Percentiles rank a stretch among this genome's conserved stretches.
These are phyloP conservation scores for Erpobdella octoculata DNA, from an alignment of 2,888 invertebrate genomes.

Conservation along the genomic window DNA sequence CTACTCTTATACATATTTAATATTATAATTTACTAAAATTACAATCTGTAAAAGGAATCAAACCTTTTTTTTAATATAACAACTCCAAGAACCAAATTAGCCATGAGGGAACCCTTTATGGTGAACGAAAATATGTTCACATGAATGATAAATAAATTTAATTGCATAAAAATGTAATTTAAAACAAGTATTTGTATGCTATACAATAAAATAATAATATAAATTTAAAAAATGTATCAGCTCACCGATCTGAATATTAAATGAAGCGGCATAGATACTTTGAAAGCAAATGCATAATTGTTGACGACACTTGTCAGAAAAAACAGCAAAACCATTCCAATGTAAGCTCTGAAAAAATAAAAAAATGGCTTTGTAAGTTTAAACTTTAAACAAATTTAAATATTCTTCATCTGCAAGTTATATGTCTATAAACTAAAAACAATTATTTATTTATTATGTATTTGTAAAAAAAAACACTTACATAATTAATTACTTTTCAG, in stretches of 20 bases:
- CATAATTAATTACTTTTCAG: too few relatives aligned
- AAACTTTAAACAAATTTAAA: too few relatives aligned
- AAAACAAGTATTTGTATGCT: neutral
- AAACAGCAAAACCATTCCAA: conserved; percentile 75
- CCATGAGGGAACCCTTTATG: conserved; percentile 73
- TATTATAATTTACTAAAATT: too few relatives aligned
- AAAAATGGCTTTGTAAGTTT: too few relatives aligned
- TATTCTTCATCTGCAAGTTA: too few relatives aligned
- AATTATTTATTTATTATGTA: too few relatives aligned
- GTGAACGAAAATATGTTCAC: neutral
- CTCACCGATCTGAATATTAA: conserved; percentile 92
- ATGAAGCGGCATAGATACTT: conserved; percentile 93
- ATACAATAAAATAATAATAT: neutral
- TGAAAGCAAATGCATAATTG: conserved; percentile 89
- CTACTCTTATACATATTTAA: too few relatives aligned
- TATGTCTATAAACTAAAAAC: too few relatives aligned
- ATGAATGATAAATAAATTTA: neutral
- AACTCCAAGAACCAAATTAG: conserved; percentile 90
- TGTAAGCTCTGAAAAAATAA: conserved; percentile 66
- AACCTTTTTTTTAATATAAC: conserved; percentile 71
- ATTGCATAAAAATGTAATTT: neutral
- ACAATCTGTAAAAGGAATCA: conserved; percentile 15
- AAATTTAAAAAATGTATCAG: conserved; percentile 28
- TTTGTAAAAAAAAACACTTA: too few relatives aligned
- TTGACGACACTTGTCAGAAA: conserved; percentile 68